Evolutionary conservation across 2,797 vertebrate genomes (phyloP).

Genomic region (Eulemur albifrons): DNA sequence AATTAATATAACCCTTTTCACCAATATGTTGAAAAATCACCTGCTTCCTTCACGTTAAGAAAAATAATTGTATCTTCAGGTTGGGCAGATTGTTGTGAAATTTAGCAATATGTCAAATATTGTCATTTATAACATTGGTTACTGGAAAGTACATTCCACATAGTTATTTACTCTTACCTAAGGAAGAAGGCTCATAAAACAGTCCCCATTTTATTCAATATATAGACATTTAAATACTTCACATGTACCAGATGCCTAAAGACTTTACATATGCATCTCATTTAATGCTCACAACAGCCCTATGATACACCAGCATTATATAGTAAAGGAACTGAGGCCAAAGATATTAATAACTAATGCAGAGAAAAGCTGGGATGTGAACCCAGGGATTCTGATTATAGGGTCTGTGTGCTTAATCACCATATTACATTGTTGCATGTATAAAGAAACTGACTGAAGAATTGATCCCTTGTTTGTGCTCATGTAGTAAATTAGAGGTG

Average conservation of each 20-base stretch:
- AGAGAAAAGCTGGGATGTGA: background rate
- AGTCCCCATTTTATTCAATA: background rate
- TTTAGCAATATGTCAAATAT: background rate
- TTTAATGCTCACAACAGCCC: background rate
- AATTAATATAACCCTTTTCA: background rate
- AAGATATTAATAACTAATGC: background rate
- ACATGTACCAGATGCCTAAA: background rate
- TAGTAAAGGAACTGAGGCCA: background rate
- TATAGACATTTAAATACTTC: background rate
- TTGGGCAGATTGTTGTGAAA: background rate
- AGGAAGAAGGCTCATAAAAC: background rate
- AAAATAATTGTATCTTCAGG: background rate
- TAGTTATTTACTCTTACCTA: background rate
- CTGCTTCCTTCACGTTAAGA: conserved; percentile 9
- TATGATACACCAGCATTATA: background rate
- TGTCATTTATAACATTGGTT: background rate
- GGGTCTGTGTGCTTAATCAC: background rate
- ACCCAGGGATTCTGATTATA: background rate
- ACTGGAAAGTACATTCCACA: background rate
- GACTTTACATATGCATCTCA: background rate
- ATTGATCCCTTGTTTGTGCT: background rate
- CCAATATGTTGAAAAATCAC: background rate
- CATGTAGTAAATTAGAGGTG: background rate
- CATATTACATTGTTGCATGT: background rate
- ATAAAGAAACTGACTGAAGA: background rate